Evolutionary conservation across 2,888 invertebrate species (phyloP).

Genomic region (Odontocolon sp.): DNA sequence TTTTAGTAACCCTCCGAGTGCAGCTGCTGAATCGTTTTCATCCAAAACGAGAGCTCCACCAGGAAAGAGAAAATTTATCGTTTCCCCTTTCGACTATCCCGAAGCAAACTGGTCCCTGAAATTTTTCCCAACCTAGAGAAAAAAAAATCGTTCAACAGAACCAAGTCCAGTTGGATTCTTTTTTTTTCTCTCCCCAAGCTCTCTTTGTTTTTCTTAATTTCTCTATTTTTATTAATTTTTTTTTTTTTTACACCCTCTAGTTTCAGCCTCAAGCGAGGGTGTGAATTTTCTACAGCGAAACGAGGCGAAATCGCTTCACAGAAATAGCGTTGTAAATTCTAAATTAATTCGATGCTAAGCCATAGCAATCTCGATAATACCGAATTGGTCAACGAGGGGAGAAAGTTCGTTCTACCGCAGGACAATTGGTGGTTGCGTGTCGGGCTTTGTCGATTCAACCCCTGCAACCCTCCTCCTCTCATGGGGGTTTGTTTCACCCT

Average conservation of each 20-base stretch:
- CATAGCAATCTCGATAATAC: constrained; percentile 36
- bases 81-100: too few relatives aligned
- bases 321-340: constrained; percentile 33
- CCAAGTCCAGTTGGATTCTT: constrained; percentile 8
- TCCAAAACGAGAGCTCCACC: constrained; percentile 24
- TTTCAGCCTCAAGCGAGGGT: background rate
- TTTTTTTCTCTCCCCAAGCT: background rate
- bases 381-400: constrained; percentile 29
- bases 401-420: constrained; percentile 28
- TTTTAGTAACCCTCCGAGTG: constrained; percentile 7
- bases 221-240: constrained; percentile 20
- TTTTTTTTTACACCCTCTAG: constrained; percentile 12
- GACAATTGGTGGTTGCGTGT: constrained; percentile 14
- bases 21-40: background rate
- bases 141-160: constrained; percentile 41
- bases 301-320: background rate
- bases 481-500: too few relatives aligned
- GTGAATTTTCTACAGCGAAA: background rate
- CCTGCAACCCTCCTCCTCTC: background rate
- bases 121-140: background rate
- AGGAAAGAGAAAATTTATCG: constrained; percentile 36
- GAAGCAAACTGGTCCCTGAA: background rate
- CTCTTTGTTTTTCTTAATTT: background rate
- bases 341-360: constrained; percentile 37
- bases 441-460: constrained; percentile 9